Evolutionary conservation across 2,888 invertebrate genomes (phyloP).

Genomic region (Tryphoninae sp.): DNA sequence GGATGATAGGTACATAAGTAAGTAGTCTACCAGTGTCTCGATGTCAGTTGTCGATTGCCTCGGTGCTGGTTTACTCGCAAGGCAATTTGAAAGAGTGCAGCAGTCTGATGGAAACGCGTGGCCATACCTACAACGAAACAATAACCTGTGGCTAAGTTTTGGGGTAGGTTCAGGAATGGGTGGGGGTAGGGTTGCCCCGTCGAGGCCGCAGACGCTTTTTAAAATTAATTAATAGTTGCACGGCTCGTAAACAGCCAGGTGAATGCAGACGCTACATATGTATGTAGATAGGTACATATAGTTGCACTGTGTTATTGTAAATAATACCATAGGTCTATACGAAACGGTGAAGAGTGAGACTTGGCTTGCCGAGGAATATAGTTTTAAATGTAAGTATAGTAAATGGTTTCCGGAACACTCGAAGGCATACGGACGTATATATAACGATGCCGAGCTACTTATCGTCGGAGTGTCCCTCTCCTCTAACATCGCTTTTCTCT

Average conservation of each 20-base stretch:
- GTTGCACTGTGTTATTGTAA: background rate
- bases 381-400: constrained; percentile 58
- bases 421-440: constrained; percentile 2
- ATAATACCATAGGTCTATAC: background rate
- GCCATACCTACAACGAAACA: background rate
- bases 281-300: background rate
- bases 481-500: constrained; percentile 27
- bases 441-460: background rate
- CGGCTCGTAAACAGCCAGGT: constrained; percentile 71
- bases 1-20: background rate
- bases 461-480: background rate
- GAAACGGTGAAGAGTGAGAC: background rate
- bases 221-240: constrained; percentile 76
- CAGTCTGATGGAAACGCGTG: constrained; percentile 37
- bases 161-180: constrained; percentile 72
- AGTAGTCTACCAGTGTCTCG: background rate
- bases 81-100: constrained; percentile 10
- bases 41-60: too few species aligned
- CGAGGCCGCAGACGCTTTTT: constrained; percentile 61
- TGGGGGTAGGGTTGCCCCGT: constrained; percentile 68
- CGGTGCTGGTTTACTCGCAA: too few species aligned
- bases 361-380: background rate
- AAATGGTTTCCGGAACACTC: constrained; percentile 69
- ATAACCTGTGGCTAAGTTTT: constrained; percentile 52
- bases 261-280: constrained; percentile 63